Conservation (phyloP, 2,888 invertebrate genomes). For the Trachelus iudaicus region DNA sequence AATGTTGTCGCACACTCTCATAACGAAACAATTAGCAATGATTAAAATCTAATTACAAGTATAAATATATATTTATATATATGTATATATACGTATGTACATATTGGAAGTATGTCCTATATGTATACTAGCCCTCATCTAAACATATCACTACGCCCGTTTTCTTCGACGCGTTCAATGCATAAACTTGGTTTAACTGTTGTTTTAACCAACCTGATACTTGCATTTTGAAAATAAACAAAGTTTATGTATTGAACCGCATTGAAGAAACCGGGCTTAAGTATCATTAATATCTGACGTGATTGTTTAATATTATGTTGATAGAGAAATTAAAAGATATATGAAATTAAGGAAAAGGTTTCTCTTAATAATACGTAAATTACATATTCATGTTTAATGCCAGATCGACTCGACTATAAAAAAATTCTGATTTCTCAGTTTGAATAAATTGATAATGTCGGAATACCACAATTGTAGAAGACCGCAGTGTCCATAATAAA, state of each 20-base stretch:
- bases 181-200: no score
- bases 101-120: neutral
- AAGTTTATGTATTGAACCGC: no score
- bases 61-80: slow-evolving; percentile 8
- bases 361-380: neutral
- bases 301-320: neutral
- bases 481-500: neutral
- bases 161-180: no score
- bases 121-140: neutral
- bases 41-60: slow-evolving; percentile 13
- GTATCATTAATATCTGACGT: neutral
- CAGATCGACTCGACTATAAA: neutral
- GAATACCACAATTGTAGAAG: neutral
- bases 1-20: slow-evolving; percentile 8
- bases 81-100: slow-evolving; percentile 7
- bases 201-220: no score
- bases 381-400: neutral
- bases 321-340: neutral
- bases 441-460: neutral
- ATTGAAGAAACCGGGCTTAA: neutral
- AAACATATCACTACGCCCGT: neutral
- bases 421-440: neutral
- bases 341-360: neutral
- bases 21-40: neutral
- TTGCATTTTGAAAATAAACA: no score